Percentiles rank a stretch among this genome's conserved stretches.
phyloP scores from a whole-genome alignment of 2,797 vertebrate genomes.

The Galago senegalensis region DNA sequence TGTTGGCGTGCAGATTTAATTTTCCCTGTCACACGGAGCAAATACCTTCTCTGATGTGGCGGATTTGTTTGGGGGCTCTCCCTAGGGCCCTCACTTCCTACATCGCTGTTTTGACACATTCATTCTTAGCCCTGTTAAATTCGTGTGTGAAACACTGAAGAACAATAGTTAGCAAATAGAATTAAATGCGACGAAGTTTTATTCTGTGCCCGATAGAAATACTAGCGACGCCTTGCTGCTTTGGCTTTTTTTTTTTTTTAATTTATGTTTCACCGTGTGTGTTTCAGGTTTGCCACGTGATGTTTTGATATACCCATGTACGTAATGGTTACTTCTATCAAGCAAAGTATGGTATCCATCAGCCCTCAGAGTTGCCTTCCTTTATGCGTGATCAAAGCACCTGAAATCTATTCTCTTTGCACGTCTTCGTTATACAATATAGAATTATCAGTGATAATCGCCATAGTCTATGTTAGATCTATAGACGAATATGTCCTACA shows the following conservation, averaged over 20 bases:
- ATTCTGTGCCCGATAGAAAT: neutral
- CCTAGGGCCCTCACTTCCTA: neutral
- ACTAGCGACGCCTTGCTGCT: neutral
- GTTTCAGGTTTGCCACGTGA: neutral
- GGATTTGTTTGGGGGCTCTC: slow-evolving; percentile 65
- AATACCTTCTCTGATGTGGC: slow-evolving; percentile 13
- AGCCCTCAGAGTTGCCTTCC: neutral
- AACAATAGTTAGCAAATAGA: slow-evolving; percentile 41
- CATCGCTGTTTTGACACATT: slow-evolving; percentile 64
- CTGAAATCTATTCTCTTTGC: neutral
- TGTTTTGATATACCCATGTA: neutral
- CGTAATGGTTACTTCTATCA: no score
- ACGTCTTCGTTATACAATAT: neutral
- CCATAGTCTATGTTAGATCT: neutral
- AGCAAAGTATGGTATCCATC: neutral
- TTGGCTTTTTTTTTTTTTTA: neutral
- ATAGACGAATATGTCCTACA: neutral
- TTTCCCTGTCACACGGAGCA: slow-evolving; percentile 55
- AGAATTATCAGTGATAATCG: neutral
- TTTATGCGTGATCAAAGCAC: neutral
- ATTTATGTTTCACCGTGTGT: neutral
- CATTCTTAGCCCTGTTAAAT: slow-evolving; percentile 60
- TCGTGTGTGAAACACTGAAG: neutral
- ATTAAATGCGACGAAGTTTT: neutral
- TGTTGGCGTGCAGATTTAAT: slow-evolving; percentile 71